Base-by-base conservation (phyloP, 2,888 invertebrate species). In the Leptarthrus brevirostris region DNA sequence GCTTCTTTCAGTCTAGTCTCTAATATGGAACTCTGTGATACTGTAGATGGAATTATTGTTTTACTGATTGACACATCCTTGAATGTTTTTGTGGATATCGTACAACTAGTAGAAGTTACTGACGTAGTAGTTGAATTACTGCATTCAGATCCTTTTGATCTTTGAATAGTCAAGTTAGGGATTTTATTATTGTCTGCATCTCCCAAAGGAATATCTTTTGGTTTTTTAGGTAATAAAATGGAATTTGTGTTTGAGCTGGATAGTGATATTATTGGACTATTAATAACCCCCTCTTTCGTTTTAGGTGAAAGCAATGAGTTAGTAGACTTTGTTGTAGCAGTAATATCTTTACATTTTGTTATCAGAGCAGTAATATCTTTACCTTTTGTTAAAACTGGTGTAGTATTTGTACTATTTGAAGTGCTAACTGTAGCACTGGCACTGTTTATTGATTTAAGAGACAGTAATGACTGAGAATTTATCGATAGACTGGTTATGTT, bases 21-120 rank as follows among this genome's bases (percentile, higher is more conserved):
- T n/a, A n/a, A n/a, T 5, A 8, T 3, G 4, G 8, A 30, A 30
- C 8, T 44, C n/a, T 22, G 18, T 47, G 64, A 10, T 22, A 5
- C 12, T 18, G 61, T 40, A 3, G 8, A 16, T 40, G 47, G 2
- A 44, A 14, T 47, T 52, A 22, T 10, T 20, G 64, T 47, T 64
- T 64, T 64, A 64, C 47, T 47, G 22, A 47, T 64, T 10, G 64
- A 66, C n/a, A 66, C 22, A 8, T 66, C 64, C 22, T 66, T 66
- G 6, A 47, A 22, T 18, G 34, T 58, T 47, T 47, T 66, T 47
- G 47, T 47, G 14, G 20, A 26, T 16, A 66, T 47, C 12, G n/a
- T 47, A 24, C 44, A 20, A 53, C 6, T 58, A 22, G n/a, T 24
- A 26, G 10, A 54, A n/a, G 10, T 30, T 26, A 26, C 26, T 54